Percentiles rank a stretch among this genome's conserved stretches.
phyloP scores from a whole-genome alignment of 2,888 invertebrate species.

The Cerastis leucographa region DNA sequence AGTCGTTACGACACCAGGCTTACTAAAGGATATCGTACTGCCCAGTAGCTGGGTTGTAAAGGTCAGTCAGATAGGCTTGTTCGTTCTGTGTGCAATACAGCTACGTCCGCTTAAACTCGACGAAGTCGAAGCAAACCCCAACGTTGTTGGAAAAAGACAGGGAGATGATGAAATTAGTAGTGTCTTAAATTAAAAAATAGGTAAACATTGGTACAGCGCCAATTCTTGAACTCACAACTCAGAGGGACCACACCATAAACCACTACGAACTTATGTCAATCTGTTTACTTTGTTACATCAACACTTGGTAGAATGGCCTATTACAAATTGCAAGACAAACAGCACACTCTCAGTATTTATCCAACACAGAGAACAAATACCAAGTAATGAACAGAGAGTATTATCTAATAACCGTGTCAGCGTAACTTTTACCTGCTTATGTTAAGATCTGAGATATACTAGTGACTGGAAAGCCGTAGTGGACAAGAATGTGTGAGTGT shows the following conservation, averaged over 20 bases:
- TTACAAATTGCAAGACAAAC: constrained; percentile 43
- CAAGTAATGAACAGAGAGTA: constrained; percentile 20
- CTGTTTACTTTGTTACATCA: neutral
- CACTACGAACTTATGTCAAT: neutral
- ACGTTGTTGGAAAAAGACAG: neutral
- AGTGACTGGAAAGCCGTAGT: constrained; percentile 48
- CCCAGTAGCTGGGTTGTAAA: neutral
- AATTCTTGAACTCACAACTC: neutral
- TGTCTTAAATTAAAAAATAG: neutral
- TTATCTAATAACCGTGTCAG: constrained; percentile 37
- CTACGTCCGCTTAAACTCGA: neutral
- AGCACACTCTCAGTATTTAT: constrained; percentile 35
- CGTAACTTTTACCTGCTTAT: constrained; percentile 40
- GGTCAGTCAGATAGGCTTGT: neutral
- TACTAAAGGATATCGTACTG: neutral
- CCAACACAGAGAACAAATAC: constrained; percentile 17
- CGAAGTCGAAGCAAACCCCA: neutral
- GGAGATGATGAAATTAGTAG: neutral
- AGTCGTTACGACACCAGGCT: neutral
- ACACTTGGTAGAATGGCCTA: neutral
- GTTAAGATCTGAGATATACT: constrained; percentile 20
- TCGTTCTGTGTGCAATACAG: neutral
- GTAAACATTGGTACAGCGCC: neutral
- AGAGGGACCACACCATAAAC: neutral
- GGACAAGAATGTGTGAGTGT: constrained; percentile 22